Evolutionary conservation across 2,888 invertebrate genomes (phyloP).

Genomic region (Euspilapteryx auroguttella): DNA sequence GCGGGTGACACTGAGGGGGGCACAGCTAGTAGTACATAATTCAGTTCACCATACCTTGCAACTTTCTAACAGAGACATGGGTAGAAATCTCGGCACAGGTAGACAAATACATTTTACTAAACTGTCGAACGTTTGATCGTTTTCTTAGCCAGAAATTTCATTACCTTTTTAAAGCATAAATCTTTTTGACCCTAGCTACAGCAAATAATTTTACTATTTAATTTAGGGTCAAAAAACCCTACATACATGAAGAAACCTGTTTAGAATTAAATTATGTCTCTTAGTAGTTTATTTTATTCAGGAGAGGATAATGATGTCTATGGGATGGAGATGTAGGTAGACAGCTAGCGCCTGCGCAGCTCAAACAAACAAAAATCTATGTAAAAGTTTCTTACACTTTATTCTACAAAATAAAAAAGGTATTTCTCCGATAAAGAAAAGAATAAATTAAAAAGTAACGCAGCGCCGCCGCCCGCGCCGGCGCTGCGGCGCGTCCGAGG

Average conservation of each 20-base stretch:
- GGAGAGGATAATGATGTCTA: background rate
- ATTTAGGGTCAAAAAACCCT: no score
- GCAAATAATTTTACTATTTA: no score
- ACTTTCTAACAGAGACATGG: no score
- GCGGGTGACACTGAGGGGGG: no score
- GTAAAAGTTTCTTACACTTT: slow-evolving; percentile 47
- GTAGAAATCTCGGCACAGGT: no score
- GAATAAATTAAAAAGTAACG: slow-evolving; percentile 31
- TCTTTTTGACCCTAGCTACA: no score
- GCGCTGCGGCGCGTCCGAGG: slow-evolving; percentile 17
- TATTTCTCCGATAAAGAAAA: slow-evolving; percentile 42
- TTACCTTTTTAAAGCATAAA: no score
- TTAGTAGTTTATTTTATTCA: background rate
- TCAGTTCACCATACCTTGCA: no score
- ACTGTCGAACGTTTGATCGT: no score
- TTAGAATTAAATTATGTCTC: background rate
- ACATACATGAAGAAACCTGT: slow-evolving; percentile 3
- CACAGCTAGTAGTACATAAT: no score
- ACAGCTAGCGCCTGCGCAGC: background rate
- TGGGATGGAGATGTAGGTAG: background rate
- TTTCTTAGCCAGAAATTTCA: no score
- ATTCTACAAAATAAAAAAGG: slow-evolving; percentile 56
- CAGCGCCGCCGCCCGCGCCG: slow-evolving; percentile 27
- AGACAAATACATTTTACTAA: no score
- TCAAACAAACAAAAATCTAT: slow-evolving; percentile 35